Evolutionary conservation across 2,888 invertebrate species (phyloP).

Genomic region (Petrophora chlorosata): DNA sequence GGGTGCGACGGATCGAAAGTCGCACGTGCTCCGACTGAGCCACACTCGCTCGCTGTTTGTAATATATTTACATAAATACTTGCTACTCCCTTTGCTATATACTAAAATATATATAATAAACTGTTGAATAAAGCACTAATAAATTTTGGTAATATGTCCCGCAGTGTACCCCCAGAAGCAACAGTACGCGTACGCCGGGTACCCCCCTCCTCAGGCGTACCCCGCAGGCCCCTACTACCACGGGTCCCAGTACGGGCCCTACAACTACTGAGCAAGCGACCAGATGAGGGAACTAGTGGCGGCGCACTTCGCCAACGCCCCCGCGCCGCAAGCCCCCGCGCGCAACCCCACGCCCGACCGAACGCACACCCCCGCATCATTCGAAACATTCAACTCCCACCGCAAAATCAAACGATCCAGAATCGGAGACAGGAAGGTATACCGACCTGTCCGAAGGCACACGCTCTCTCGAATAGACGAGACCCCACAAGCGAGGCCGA

Average conservation of each 20-base stretch:
- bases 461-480: constrained; percentile 78
- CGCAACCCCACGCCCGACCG: constrained; percentile 53
- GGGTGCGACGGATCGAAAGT: no score
- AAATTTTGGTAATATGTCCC: constrained; percentile 36
- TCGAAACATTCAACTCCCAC: constrained; percentile 77
- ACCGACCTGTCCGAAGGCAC: constrained; percentile 64
- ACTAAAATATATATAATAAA: no score
- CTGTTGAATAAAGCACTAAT: neutral
- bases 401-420: constrained; percentile 61
- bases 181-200: constrained; percentile 95
- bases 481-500: constrained; percentile 53
- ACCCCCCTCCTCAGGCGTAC: constrained; percentile 92
- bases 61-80: no score
- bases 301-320: constrained; percentile 72
- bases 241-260: constrained; percentile 96
- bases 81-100: no score
- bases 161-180: constrained; percentile 97
- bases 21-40: no score
- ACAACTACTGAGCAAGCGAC: constrained; percentile 91
- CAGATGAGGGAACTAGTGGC: constrained; percentile 81
- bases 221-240: constrained; percentile 95
- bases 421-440: constrained; percentile 63
- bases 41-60: no score
- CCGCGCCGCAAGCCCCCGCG: constrained; percentile 79
- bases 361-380: constrained; percentile 48